Evolutionary conservation across 1,140 invertebrate genomes (phyloP).

Genomic region (Bombus sibiricus): DNA sequence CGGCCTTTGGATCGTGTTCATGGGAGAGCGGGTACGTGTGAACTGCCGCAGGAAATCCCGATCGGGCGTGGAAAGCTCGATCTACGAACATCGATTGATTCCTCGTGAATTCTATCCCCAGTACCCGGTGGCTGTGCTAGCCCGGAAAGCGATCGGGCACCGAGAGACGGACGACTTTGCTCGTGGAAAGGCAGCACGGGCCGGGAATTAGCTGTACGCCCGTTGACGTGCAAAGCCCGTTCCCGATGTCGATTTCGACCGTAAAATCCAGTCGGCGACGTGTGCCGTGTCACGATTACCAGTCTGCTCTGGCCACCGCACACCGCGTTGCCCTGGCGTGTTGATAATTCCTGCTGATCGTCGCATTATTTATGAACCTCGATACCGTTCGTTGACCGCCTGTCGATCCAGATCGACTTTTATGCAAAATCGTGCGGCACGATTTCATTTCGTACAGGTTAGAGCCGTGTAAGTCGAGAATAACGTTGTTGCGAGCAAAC

Average conservation of each 20-base stretch:
- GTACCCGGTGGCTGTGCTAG: not conserved
- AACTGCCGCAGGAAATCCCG: slow-evolving; percentile 51
- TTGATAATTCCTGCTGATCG: slow-evolving; percentile 31
- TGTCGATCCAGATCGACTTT: slow-evolving; percentile 1
- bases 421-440: slow-evolving; percentile 10
- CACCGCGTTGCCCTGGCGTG: not conserved
- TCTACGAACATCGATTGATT: slow-evolving; percentile 59
- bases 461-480: not conserved
- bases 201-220: slow-evolving; percentile 43
- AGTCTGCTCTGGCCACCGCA: not conserved
- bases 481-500: not conserved
- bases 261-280: slow-evolving; percentile 45
- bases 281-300: slow-evolving; percentile 31
- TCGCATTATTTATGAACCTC: slow-evolving; percentile 40
- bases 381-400: not conserved
- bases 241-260: slow-evolving; percentile 30
- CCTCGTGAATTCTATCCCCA: slow-evolving; percentile 35
- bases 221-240: slow-evolving; percentile 34
- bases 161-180: slow-evolving; percentile 46
- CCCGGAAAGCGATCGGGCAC: slow-evolving; percentile 38
- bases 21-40: slow-evolving; percentile 38
- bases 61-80: slow-evolving; percentile 46
- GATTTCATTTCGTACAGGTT: not conserved
- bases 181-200: slow-evolving; percentile 30
- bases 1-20: slow-evolving; percentile 21